Evolutionary conservation across 1,140 invertebrate species (phyloP), one percentile per base, ranked within the genome.

Genomic region (Drosophila pseudoobscura): DNA sequence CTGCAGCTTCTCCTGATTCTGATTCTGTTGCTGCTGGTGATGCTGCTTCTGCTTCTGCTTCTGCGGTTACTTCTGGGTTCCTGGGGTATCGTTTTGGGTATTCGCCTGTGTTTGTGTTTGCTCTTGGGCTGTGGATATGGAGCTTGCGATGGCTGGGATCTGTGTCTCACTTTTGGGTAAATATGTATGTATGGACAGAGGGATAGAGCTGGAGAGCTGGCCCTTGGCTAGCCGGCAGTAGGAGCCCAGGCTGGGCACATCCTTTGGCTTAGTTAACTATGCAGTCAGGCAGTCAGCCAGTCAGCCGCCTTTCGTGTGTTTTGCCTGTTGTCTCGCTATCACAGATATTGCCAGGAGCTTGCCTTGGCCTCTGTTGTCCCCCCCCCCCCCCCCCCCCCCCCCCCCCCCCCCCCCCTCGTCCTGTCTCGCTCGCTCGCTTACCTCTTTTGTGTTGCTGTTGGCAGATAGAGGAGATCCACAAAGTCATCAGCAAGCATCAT

Each of bases 241-340:
- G 64, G 44, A 65, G 60, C 45, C 59, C 47, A 50, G 45, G 59
- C 58, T 35, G 24, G 56, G 54, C 53, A 51, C 70, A 47, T 75
- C 71, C 73, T 75, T 66, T 75, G 74, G 71, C 71, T 75, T 75
- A 75, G 73, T 75, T 75, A 75, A 75, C 73, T 75, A 75, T 75
- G 73, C 73, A 75, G 72, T 46, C 71, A 57, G 31, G 73, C 73
- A 75, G 72, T 46, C 71, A 57, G 31, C 29, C 39, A n/a, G 24
- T 24, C 39, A n/a, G 69, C 69, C 71, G 70, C 70, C 71, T 65
- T 56, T 75, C 60, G 60, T 74, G 58, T 74, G 71, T 44, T 80
- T 73, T 87, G 74, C 54, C 68, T 56, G 44, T 72, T 85, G 44
- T 39, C 49, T 78, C 60, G 44, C 45, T 75, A 75, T 59, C 77